Base-by-base conservation (phyloP, 2,113 vertebrate species). In the Calidris pygmaea region DNA sequence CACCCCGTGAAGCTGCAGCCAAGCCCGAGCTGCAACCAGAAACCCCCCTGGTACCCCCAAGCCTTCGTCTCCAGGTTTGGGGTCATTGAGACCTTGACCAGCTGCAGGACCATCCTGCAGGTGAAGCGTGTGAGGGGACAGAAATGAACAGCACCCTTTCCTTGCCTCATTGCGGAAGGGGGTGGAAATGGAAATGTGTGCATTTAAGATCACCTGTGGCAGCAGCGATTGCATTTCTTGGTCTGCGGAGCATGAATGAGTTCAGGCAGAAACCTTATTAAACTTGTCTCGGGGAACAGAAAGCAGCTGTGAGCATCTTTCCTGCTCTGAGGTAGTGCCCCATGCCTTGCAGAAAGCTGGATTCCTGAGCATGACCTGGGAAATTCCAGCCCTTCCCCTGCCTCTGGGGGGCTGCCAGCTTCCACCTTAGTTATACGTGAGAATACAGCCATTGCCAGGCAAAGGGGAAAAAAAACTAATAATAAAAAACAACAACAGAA, bases 311-410 rank as follows among this genome's bases (percentile, higher is more conserved):
- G 85, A 93, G 79, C 53, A 90, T 75, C 73, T 86, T 89, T 97
- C 70, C 66, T 81, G 24, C 83, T 79, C 6, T 7, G 81, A 90
- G 76, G 32, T 48, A 73, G 52, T 77, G 59, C 53, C 76, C 79
- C 18, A 7, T 59, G 34, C 48, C 70, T 87, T 8, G 41, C 16
- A 83, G 73, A 90, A 89, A 48, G 45, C 80, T 80, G 70, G 71
- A 97, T 96, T 95, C 84, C 85, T 70, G 52, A 37, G 20, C 34
- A 1, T 53, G 67, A 95, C 65, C 86, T 91, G 73, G 65, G 92
- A 97, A 93, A 97, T 90, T 87, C 90, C 92, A 93, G 21, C 60
- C 74, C 62, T 92, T 90, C 23, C 39, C 59, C 24, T 80, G 70
- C 66, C 77, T 86, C 76, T 41, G 24, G 14, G 43, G 27, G 16